phyloP scores from a whole-genome alignment of 2,113 vertebrate genomes.

The Microtus oregoni region DNA sequence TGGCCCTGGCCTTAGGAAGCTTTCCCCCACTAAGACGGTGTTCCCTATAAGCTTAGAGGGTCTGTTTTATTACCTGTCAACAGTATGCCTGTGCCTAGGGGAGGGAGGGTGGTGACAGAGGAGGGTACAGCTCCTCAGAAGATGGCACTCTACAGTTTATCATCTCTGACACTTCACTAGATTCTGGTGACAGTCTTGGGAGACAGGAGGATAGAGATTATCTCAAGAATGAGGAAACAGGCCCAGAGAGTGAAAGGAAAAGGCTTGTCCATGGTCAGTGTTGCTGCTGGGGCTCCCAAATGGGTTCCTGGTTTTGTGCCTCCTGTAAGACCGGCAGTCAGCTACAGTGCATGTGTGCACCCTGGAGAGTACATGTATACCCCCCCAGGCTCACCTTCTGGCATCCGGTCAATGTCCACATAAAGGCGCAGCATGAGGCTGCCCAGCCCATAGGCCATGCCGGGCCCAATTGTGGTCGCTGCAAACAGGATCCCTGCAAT shows the following conservation, averaged over 20 bases:
- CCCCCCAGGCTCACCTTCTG: slow-evolving; percentile 84
- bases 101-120: neutral
- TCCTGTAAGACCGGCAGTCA: neutral
- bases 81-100: neutral
- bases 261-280: neutral
- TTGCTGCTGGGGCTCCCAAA: neutral
- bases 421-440: slow-evolving; percentile 90
- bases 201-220: neutral
- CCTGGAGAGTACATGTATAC: neutral
- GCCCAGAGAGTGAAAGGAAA: neutral
- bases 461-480: slow-evolving; percentile 91
- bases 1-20: neutral
- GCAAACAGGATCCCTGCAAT: slow-evolving; percentile 93
- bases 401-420: slow-evolving; percentile 93
- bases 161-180: neutral
- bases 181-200: neutral
- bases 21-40: neutral
- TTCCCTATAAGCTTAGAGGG: neutral
- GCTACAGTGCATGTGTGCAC: neutral
- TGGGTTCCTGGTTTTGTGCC: neutral
- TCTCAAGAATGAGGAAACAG: neutral
- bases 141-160: neutral
- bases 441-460: slow-evolving; percentile 91
- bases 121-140: neutral
- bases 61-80: neutral